phyloP scores from a whole-genome alignment of 2,888 invertebrate species.

The Mechanitis mazaeus region DNA sequence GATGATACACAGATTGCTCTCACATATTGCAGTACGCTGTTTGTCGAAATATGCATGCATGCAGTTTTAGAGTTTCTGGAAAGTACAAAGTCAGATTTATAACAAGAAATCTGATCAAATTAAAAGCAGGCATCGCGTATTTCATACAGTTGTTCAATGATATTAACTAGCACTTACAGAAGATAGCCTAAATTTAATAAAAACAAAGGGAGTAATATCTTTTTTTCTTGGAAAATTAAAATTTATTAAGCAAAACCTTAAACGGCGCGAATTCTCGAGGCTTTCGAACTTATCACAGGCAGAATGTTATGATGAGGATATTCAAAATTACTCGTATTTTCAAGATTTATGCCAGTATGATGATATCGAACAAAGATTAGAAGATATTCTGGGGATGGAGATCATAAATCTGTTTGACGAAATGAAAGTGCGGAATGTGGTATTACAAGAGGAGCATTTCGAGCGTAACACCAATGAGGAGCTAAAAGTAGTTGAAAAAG shows the following conservation, averaged over 20 bases:
- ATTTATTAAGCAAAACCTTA: conserved; percentile 29
- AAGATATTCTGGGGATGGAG: conserved; percentile 16
- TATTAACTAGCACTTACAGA: conserved; percentile 28
- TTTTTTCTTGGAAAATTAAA: conserved; percentile 35
- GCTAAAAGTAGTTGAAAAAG: conserved; percentile 27
- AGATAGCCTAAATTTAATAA: conserved; percentile 36
- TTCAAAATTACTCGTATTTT: conserved; percentile 24
- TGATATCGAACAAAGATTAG: conserved; percentile 8
- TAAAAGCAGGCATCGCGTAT: conserved; percentile 40
- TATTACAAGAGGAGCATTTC: conserved; percentile 29
- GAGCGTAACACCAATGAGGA: conserved; percentile 30
- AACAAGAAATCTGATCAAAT: conserved; percentile 39
- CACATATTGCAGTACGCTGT: conserved; percentile 31
- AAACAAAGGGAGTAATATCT: conserved; percentile 36
- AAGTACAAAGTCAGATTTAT: background rate
- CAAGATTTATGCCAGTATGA: conserved; percentile 19
- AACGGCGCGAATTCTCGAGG: conserved; percentile 1
- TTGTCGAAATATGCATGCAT: conserved; percentile 27
- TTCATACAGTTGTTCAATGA: conserved; percentile 26
- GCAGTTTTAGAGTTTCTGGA: conserved; percentile 9
- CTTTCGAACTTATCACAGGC: conserved; percentile 21
- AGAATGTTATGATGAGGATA: conserved; percentile 27
- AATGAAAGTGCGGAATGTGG: conserved; percentile 24
- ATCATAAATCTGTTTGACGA: conserved; percentile 28
- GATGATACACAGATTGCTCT: conserved; percentile 27